phyloP scores from a whole-genome alignment of 2,888 invertebrate species.

The Subacronicta megacephala region DNA sequence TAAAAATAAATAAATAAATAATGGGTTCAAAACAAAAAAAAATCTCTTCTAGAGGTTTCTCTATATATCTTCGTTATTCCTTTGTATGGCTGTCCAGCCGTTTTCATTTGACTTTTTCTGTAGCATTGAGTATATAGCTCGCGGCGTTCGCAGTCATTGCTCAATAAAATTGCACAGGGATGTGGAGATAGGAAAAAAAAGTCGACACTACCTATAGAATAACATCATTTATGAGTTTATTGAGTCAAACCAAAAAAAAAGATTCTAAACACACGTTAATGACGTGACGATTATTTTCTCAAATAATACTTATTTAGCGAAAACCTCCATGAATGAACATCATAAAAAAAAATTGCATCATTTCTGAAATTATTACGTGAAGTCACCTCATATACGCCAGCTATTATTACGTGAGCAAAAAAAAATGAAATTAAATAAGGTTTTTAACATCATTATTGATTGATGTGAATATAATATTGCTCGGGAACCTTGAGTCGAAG shows the following conservation, averaged over 20 bases:
- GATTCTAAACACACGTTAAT: too few species aligned
- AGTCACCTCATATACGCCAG: constrained; percentile 1
- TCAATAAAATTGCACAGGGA: constrained; percentile 35
- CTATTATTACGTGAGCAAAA: not conserved
- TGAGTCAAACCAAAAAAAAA: too few species aligned
- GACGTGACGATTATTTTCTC: too few species aligned
- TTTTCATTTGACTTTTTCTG: constrained; percentile 58
- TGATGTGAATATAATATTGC: constrained; percentile 56
- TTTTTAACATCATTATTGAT: constrained; percentile 45
- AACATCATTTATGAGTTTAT: too few species aligned
- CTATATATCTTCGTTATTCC: constrained; percentile 7
- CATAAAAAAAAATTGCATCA: too few species aligned
- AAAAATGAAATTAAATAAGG: constrained; percentile 19
- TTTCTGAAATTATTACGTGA: not conserved
- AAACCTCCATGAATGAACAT: too few species aligned
- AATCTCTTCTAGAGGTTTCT: constrained; percentile 19
- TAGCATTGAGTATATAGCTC: constrained; percentile 40
- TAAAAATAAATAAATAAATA: too few species aligned
- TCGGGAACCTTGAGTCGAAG: constrained; percentile 54
- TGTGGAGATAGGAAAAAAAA: not conserved
- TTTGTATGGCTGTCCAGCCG: constrained; percentile 30
- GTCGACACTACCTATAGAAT: not conserved
- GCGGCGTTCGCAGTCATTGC: constrained; percentile 15
- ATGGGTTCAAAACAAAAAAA: not conserved
- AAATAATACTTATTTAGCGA: too few species aligned